Conservation (phyloP, 2,888 invertebrate species). For the Dicyrtoma fusca region DNA sequence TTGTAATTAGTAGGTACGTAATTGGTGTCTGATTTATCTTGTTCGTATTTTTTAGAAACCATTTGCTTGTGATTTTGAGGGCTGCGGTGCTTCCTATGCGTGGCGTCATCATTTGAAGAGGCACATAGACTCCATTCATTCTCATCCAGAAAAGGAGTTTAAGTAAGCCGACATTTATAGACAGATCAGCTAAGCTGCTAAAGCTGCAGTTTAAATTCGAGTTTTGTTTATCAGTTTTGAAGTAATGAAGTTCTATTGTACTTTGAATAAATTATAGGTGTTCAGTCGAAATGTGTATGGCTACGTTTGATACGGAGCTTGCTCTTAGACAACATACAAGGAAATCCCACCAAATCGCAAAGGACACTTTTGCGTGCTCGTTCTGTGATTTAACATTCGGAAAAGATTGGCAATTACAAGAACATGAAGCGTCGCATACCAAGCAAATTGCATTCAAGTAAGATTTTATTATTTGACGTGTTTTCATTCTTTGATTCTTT, state of each 20-base stretch:
- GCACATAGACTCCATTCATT: constrained; percentile 39
- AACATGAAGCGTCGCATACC: constrained; percentile 49
- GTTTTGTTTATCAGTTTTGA: no score
- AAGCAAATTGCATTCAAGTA: constrained; percentile 43
- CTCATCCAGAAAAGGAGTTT: constrained; percentile 12
- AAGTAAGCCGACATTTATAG: constrained; percentile 15
- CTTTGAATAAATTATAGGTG: constrained; percentile 41
- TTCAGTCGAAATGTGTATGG: constrained; percentile 41
- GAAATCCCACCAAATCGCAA: constrained; percentile 35
- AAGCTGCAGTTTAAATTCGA: neutral
- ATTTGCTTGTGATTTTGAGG: constrained; percentile 44
- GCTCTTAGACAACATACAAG: constrained; percentile 44
- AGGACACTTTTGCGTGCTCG: constrained; percentile 39
- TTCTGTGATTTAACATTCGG: constrained; percentile 43
- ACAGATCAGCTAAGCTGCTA: neutral
- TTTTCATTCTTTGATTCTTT: neutral
- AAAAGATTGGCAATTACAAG: constrained; percentile 46
- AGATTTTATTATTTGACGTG: neutral
- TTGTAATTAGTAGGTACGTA: no score
- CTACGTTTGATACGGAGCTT: constrained; percentile 42
- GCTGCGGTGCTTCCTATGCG: constrained; percentile 44
- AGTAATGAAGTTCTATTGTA: neutral
- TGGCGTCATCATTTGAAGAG: constrained; percentile 47
- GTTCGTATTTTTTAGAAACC: constrained; percentile 42
- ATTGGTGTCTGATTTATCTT: no score